Base-by-base conservation (phyloP, 2,888 invertebrate genomes). In the Drosophila robusta region DNA sequence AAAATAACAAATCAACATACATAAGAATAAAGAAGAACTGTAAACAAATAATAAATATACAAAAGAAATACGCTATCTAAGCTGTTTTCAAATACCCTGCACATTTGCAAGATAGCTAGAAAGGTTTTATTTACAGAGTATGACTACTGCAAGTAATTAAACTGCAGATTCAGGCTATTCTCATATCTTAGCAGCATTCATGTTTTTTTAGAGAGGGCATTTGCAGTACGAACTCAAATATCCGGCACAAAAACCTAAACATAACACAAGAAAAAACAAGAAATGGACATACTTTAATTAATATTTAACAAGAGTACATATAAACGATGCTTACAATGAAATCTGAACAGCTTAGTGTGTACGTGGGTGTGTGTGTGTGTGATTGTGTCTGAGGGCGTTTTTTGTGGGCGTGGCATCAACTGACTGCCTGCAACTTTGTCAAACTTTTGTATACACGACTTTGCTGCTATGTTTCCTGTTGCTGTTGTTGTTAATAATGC, bases 291-390 rank as follows among this genome's bases (percentile, higher is more conserved):
- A 86, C 88, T 90, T 90, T 90, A 90, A 90, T 90, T 90, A 90
- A 90, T 89, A 89, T 90, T 90, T 89, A 90, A 90, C 90, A 89
- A 80, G 87, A 78, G 80, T 78, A 75, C 75, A 62, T 68, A 82
- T 78, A 81, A 83, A 76, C 80, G 73, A 75, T 75, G 71, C 78
- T 74, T 68, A 70, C 82, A 73, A 79, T 71, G 51, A 78, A 83
- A 83, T 70, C 70, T 68, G 78, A 32, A 62, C 49, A 42, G 55
- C 55, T 72, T 38, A 45, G 42, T 49, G 36, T 51, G 14, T 46
- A 41, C 14, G 47, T 26, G 52, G 38, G 41, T 24, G 32, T 47
- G 61, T 46, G 14, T 16, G 39, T 38, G 24, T 62, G 55, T 54
- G 22, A 51, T 51, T 62, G 14, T 39, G 47, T 50, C 62, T 56